Base-by-base conservation (phyloP, 53 echinoderm and acorn worm species). In the Crossaster papposus region DNA sequence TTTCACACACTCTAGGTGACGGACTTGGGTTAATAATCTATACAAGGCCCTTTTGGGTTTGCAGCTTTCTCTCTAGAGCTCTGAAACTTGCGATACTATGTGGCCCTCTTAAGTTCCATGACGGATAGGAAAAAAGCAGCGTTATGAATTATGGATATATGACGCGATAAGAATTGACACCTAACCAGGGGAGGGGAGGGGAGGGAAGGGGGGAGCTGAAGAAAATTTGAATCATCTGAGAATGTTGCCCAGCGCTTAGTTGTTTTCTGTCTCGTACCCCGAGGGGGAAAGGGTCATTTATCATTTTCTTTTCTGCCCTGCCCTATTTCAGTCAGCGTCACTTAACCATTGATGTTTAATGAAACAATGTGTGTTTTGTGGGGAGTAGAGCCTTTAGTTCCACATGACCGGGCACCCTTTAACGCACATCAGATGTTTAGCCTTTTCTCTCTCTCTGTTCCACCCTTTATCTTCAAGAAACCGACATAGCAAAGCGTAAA, bases 211-310 rank as follows among this genome's bases (percentile, higher is more conserved):
- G 77, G 31, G 58, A 76, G 77, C 77, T 30, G 37, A 14, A 77
- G 75, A 75, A 87, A 76, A 87, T 63, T 87, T 87, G 87, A 87
- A 87, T 87, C 87, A 87, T 87, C 87, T 74, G 22, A 75, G 76
- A 32, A 87, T 76, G 35, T 75, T 36, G 52, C 58, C 77, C 55
- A 77, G 77, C 24, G 54, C 37, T 63, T 44, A 51, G 63, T 63
- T 75, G 87, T 63, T 51, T 63, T 18, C 33, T 36, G 76, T 34
- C 37, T 26, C 23, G 0, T 24, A 28, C 23, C 4, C 30, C 3
- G 0, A 53, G 85, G 77, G 30, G 58, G 36, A 52, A 58, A 20
- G 36, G 80, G 87, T 87, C 87, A 58, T 87, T 87, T 76, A 87
- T 87, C 87, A 87, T 87, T 63, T 70, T 50, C 58, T 30, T n/a